phyloP scores from a whole-genome alignment of 2,888 invertebrate species.

The Dexiosoma caninum region DNA sequence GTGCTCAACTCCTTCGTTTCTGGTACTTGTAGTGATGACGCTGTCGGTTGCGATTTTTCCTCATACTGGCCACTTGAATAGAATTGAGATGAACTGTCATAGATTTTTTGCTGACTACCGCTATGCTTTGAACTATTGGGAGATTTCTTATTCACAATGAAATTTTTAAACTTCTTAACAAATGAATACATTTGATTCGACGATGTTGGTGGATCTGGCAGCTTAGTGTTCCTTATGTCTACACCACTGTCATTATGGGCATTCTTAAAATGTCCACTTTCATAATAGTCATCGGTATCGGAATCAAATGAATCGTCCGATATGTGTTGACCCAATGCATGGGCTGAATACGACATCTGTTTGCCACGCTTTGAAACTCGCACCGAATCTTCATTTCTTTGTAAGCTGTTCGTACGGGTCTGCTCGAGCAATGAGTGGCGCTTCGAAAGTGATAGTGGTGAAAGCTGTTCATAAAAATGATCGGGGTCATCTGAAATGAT shows the following conservation, averaged over 20 bases:
- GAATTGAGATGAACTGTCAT: conserved; percentile 74
- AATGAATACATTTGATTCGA: conserved; percentile 82
- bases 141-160: conserved; percentile 78
- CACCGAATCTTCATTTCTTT: conserved; percentile 65
- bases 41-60: conserved; percentile 12
- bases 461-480: conserved; percentile 84
- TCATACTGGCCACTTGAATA: conserved; percentile 67
- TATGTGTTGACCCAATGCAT: conserved; percentile 71
- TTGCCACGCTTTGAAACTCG: conserved; percentile 68
- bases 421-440: conserved; percentile 68
- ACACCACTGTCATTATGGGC: conserved; percentile 79
- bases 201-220: conserved; percentile 81
- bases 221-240: conserved; percentile 79
- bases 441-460: conserved; percentile 71
- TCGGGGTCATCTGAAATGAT: conserved; percentile 82
- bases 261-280: conserved; percentile 76
- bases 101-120: conserved; percentile 73
- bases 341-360: conserved; percentile 70
- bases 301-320: conserved; percentile 83
- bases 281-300: conserved; percentile 80
- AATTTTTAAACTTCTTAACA: conserved; percentile 83
- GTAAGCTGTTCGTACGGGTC: conserved; percentile 66
- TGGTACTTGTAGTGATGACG: conserved; percentile 64
- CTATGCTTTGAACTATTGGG: conserved; percentile 67
- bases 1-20: conserved; percentile 68